Evolutionary conservation across 2,888 invertebrate species (phyloP).

Genomic region (Ommatoiulus sabulosus): DNA sequence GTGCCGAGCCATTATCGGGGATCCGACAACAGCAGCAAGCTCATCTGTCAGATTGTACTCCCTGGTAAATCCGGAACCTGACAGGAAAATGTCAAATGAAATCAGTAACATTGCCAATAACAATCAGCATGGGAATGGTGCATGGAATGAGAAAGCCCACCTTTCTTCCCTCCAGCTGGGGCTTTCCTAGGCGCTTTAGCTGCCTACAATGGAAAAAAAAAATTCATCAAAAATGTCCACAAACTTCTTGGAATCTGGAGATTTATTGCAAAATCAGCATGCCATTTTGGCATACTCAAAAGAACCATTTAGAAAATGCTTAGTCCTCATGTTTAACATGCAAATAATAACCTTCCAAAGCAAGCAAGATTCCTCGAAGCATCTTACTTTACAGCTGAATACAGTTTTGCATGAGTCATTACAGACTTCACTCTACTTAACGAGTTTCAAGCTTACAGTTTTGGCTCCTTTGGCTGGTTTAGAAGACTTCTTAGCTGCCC

Average conservation of each 20-base stretch:
- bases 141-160: background rate
- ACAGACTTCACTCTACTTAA: too few species aligned
- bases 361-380: too few species aligned
- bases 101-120: background rate
- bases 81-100: too few species aligned
- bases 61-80: conserved; percentile 78
- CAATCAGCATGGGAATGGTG: background rate
- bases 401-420: too few species aligned
- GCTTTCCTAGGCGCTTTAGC: background rate
- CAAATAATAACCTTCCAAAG: too few species aligned
- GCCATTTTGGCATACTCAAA: too few species aligned
- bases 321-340: too few species aligned
- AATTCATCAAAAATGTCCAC: background rate
- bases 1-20: conserved; percentile 85
- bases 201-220: background rate
- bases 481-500: conserved; percentile 53
- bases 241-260: background rate
- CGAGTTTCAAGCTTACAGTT: background rate
- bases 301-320: too few species aligned
- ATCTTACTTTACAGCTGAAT: too few species aligned
- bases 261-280: background rate
- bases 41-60: conserved; percentile 87
- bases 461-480: background rate
- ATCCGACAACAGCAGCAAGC: conserved; percentile 85
- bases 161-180: conserved; percentile 7